Base-by-base conservation (phyloP, 2,113 vertebrate species). In the Mionectes macconnelli region DNA sequence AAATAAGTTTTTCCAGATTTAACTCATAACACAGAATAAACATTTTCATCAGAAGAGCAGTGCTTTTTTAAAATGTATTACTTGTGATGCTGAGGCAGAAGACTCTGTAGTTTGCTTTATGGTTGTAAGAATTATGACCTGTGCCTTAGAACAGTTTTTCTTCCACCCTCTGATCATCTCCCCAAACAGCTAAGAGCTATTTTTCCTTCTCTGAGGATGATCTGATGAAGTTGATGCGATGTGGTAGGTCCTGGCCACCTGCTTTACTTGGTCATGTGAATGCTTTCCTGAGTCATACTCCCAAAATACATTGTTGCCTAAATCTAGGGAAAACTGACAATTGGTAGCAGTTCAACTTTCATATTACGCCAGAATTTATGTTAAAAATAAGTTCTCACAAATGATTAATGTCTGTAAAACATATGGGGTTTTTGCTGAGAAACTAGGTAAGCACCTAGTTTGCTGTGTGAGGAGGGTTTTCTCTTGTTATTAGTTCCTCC, bases 271-370 rank as follows among this genome's bases (percentile, higher is more conserved):
- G 80, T 93, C 90, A 93, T 91, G 52, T 96, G 95, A 93, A 87
- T 60, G 66, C 49, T 93, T 85, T 89, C 78, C 90, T 95, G 91
- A 96, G 96, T 96, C 92, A 93, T 86, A 78, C 55, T 95, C 93
- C 91, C 59, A 76, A 95, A 92, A 94, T 96, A 92, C 14, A 64
- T 92, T 90, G 80, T 94, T 94, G 78, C 82, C 88, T 93, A 77
- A 90, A 94, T 96, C 59, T 49, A 57, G 76, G 76, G 40, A 80
- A 89, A 72, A 52, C 64, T 86, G 86, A 72, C 75, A 96, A 89
- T 84, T 49, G 20, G 31, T 90, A 72, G 78, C 82, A 52, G 64
- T 40, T 78, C 60, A 90, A 87, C 35, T 82, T 89, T 35, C 74
- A 67, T 87, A 37, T 84, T 72, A 77, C 53, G 84, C 73, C 55